Conservation (phyloP, 1,140 invertebrate species). For the Diprion similis region DNA sequence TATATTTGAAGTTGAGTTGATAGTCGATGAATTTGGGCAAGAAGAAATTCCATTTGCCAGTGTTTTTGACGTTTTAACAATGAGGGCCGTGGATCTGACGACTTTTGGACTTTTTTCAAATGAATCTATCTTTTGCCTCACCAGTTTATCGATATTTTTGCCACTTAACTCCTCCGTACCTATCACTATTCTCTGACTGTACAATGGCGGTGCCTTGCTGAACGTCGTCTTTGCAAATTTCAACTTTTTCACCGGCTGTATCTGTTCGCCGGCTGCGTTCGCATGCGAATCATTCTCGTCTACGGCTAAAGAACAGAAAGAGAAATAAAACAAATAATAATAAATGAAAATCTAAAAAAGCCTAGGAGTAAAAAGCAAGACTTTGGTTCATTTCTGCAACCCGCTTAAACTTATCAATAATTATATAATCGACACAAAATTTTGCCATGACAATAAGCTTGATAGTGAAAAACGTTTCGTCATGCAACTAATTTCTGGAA, state of each 20-base stretch:
- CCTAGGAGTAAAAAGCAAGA: slow-evolving; percentile 35
- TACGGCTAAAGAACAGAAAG: slow-evolving; percentile 63
- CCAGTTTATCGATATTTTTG: slow-evolving; percentile 54
- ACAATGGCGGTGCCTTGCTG: slow-evolving; percentile 49
- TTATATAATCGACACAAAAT: too few species aligned
- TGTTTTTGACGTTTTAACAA: slow-evolving; percentile 55
- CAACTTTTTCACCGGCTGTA: slow-evolving; percentile 52
- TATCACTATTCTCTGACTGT: slow-evolving; percentile 61
- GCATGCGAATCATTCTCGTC: slow-evolving; percentile 61
- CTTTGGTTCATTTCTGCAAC: too few species aligned
- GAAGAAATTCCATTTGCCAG: slow-evolving; percentile 22
- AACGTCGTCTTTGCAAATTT: slow-evolving; percentile 57
- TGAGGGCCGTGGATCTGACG: slow-evolving; percentile 56
- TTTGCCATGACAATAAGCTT: too few species aligned
- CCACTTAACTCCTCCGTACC: slow-evolving; percentile 55
- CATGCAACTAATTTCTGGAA: too few species aligned
- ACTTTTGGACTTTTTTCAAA: slow-evolving; percentile 56
- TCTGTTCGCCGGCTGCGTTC: slow-evolving; percentile 56
- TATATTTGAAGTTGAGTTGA: not conserved
- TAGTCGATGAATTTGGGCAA: not conserved
- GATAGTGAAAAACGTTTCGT: too few species aligned
- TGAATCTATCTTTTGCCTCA: slow-evolving; percentile 52
- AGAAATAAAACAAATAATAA: slow-evolving; percentile 58
- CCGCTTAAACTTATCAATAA: too few species aligned
- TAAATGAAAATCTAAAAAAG: slow-evolving; percentile 58